Base-by-base conservation (phyloP, 2,113 vertebrate species). In the Cebus imitator region DNA sequence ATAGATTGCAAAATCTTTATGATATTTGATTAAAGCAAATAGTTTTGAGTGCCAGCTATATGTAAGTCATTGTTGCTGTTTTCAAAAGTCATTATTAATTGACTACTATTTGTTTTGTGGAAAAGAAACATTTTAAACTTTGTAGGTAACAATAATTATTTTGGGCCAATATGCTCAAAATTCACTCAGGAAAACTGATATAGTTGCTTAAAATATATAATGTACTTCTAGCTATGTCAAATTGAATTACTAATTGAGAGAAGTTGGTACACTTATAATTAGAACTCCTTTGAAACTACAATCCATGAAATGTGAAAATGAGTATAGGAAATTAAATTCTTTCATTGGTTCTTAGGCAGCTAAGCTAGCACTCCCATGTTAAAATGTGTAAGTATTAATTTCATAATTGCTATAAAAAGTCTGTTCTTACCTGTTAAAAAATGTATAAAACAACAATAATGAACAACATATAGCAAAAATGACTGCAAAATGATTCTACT, bases 321-420 rank as follows among this genome's bases (percentile, higher is more conserved):
- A 96, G 12, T 86, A 75, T 79, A 68, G 52, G 52, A 94, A 90
- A n/a, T 93, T 72, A 88, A 83, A 90, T 87, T 43, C 14, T 8
- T 30, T 50, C 52, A 58, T 43, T 21, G 40, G 50, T 86, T 89
- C 16, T 82, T 45, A 93, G 80, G 40, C 14, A 89, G 27, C 37
- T 70, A 72, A 61, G 4, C 13, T 76, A 5, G 20, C 64, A 50
- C 55, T 68, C 61, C 27, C 21, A 30, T 40, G 16, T 43, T 84
- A 30, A 97, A 85, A 86, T 91, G 21, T 96, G 23, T 18, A 94
- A 85, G 3, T 81, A 90, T 81, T 21, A 82, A 88, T 43, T 70
- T 58, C 52, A 75, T 8, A 58, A 86, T 50, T 87, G 11, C 12
- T 21, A 37, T 82, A 75, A 72, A 57, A 76, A 37, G 32, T 7